A percentile compares a stretch with the other conserved stretches of the same genome.
phyloP scores from a whole-genome alignment of 1,140 invertebrate genomes.

The Metopolophium dirhodum region DNA sequence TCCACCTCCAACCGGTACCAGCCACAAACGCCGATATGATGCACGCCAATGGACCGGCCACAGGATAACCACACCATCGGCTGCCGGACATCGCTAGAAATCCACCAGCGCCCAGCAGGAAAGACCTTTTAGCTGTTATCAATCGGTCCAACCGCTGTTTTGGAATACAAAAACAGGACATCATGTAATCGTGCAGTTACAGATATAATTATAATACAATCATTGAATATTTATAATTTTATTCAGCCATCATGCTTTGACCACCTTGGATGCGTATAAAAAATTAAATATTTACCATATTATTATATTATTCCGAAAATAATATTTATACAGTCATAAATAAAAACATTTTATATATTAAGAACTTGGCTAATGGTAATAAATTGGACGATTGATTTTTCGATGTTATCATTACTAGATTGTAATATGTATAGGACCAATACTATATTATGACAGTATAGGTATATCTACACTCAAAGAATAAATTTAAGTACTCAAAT shows the following conservation, averaged over 20 bases:
- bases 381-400: neutral
- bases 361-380: neutral
- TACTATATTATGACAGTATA: too few species aligned
- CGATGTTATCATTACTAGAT: neutral
- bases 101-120: constrained; percentile 68
- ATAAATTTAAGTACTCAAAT: neutral
- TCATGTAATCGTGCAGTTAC: neutral
- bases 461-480: too few species aligned
- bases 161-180: neutral
- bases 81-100: constrained; percentile 71
- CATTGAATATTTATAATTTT: neutral
- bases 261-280: neutral
- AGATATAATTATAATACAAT: neutral
- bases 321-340: neutral
- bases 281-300: neutral
- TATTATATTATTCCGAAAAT: too few species aligned
- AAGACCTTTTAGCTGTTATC: constrained; percentile 62
- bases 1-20: constrained; percentile 64
- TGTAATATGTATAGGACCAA: too few species aligned
- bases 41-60: constrained; percentile 73
- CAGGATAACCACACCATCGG: constrained; percentile 67
- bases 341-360: neutral
- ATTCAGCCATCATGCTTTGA: neutral
- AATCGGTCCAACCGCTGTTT: neutral
- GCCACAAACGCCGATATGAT: constrained; percentile 72